Evolutionary conservation across 1,140 invertebrate species (phyloP).

Genomic region (Helicorthomorpha holstii): DNA sequence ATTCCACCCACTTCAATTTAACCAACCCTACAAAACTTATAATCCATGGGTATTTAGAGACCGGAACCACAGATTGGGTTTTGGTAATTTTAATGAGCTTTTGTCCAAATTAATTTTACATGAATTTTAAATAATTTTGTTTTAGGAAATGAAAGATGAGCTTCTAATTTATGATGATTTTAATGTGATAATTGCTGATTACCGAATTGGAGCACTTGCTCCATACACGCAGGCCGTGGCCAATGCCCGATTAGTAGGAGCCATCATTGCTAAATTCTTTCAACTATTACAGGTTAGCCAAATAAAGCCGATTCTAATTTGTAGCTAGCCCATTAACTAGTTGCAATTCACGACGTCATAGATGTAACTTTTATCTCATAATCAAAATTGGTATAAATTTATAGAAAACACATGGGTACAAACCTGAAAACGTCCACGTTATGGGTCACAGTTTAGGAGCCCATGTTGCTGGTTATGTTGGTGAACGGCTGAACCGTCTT

Average conservation of each 20-base stretch:
- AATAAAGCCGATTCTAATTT: too few species aligned
- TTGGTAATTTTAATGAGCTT: slow-evolving; percentile 26
- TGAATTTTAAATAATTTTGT: too few species aligned
- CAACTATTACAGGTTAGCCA: slow-evolving; percentile 29
- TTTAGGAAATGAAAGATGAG: slow-evolving; percentile 38
- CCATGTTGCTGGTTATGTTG: slow-evolving; percentile 68
- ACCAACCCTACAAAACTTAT: slow-evolving; percentile 43
- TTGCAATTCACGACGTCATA: not conserved
- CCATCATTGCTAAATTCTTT: slow-evolving; percentile 55
- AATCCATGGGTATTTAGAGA: slow-evolving; percentile 68
- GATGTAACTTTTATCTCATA: not conserved
- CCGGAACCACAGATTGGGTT: slow-evolving; percentile 54
- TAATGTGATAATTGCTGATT: slow-evolving; percentile 64
- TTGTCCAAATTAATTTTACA: not conserved
- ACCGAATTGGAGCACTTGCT: slow-evolving; percentile 62
- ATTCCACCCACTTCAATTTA: slow-evolving; percentile 8
- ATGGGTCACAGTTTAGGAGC: slow-evolving; percentile 81
- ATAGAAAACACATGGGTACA: not conserved
- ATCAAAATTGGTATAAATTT: not conserved
- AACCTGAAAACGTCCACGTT: slow-evolving; percentile 38
- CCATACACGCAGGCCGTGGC: slow-evolving; percentile 79
- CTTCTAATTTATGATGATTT: slow-evolving; percentile 44
- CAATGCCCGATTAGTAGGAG: slow-evolving; percentile 70
- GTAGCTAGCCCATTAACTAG: too few species aligned
- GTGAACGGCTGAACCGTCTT: slow-evolving; percentile 46